Percentiles rank a stretch among this genome's conserved stretches.
These are phyloP conservation scores for Apocheima hispidaria DNA, from an alignment of 2,888 invertebrate species.

Conservation along the genomic window DNA sequence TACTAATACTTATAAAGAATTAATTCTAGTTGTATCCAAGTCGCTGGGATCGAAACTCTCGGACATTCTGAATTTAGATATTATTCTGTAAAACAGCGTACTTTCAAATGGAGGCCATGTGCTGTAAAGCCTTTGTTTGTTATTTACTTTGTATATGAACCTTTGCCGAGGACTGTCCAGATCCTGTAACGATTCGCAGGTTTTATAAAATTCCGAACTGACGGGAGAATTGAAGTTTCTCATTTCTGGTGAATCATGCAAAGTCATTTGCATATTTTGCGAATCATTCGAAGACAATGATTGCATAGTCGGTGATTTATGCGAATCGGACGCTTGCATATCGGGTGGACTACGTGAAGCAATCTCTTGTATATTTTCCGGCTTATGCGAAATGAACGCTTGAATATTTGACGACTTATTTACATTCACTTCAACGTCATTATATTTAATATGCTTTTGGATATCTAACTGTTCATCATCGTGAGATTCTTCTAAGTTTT, in stretches of 20 bases:
- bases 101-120: slow-evolving; percentile 81
- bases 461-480: neutral
- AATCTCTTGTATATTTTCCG: neutral
- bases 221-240: slow-evolving; percentile 40
- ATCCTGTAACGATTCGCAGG: slow-evolving; percentile 36
- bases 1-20: slow-evolving; percentile 39
- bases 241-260: slow-evolving; percentile 22
- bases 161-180: slow-evolving; percentile 46
- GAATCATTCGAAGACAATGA: too few relatives aligned
- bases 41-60: slow-evolving; percentile 79
- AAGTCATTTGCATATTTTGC: slow-evolving; percentile 40
- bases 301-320: too few relatives aligned
- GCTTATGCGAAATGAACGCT: neutral
- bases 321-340: neutral
- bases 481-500: neutral
- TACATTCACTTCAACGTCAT: neutral
- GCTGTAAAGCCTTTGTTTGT: slow-evolving; percentile 53
- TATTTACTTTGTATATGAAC: slow-evolving; percentile 60
- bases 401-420: neutral
- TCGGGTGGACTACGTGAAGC: neutral
- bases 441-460: neutral
- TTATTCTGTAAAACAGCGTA: slow-evolving; percentile 71
- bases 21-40: slow-evolving; percentile 54
- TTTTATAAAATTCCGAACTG: slow-evolving; percentile 50
- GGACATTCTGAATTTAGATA: slow-evolving; percentile 77